Evolutionary conservation across 2,113 vertebrate species (phyloP).

Genomic region (Atrichornis clamosus): DNA sequence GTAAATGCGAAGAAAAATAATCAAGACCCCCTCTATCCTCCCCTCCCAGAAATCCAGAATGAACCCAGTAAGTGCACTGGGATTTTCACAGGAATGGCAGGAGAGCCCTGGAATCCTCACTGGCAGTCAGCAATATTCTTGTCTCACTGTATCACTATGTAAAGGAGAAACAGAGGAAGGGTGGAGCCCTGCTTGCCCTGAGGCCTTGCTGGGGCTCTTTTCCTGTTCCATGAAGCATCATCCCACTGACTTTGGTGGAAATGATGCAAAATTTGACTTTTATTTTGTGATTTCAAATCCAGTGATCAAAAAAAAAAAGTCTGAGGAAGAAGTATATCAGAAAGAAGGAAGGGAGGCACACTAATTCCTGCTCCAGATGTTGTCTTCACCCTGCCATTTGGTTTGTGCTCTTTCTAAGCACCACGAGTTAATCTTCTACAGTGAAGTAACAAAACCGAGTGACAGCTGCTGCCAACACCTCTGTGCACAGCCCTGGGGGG

Average conservation of each 20-base stretch:
- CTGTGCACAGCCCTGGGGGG: not conserved
- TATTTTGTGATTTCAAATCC: not conserved
- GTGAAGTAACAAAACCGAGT: not conserved
- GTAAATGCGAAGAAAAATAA: not conserved
- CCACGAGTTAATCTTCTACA: not conserved
- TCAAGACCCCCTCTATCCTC: accelerated
- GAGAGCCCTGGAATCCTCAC: not conserved
- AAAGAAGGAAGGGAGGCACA: not conserved
- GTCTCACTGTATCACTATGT: not conserved
- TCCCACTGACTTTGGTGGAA: not conserved
- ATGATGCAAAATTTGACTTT: not conserved
- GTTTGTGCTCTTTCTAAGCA: not conserved
- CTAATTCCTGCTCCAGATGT: slow-evolving; percentile 1
- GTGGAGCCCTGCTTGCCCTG: not conserved
- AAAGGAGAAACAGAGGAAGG: not conserved
- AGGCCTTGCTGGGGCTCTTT: not conserved
- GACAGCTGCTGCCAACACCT: slow-evolving; percentile 25
- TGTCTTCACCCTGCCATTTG: not conserved
- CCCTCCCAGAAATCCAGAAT: not conserved
- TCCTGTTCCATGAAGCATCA: not conserved
- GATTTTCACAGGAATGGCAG: not conserved
- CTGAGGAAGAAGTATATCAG: not conserved
- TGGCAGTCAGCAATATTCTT: not conserved
- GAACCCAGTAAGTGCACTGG: not conserved
- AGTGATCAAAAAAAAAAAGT: not conserved